phyloP scores from a whole-genome alignment of 1,140 invertebrate species.

The Apis cerana region DNA sequence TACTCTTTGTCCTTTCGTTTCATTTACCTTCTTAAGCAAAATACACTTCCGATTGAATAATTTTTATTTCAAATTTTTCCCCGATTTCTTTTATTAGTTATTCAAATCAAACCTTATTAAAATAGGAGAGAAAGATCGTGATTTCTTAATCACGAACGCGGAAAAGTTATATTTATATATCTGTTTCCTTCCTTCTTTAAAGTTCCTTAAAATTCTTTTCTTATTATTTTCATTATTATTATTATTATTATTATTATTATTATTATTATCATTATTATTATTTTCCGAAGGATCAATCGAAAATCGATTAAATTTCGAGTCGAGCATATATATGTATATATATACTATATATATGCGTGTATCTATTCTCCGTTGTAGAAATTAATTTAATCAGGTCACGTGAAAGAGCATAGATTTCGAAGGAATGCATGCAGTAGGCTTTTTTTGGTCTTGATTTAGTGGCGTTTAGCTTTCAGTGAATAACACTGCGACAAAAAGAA shows the following conservation, averaged over 20 bases:
- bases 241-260: too few relatives aligned
- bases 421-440: conserved; percentile 59
- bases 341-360: neutral
- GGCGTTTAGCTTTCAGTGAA: conserved; percentile 45
- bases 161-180: neutral
- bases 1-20: neutral
- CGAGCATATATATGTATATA: too few relatives aligned
- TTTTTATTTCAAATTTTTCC: neutral
- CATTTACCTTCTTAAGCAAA: too few relatives aligned
- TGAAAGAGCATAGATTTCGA: neutral
- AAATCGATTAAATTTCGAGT: neutral
- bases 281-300: too few relatives aligned
- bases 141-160: neutral
- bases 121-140: neutral
- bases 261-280: too few relatives aligned
- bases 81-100: too few relatives aligned
- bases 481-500: conserved; percentile 35
- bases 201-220: neutral
- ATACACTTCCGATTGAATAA: neutral
- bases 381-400: neutral
- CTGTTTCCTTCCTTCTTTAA: neutral
- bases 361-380: neutral
- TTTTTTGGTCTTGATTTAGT: conserved; percentile 56
- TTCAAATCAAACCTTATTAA: neutral
- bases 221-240: too few relatives aligned